Evolutionary conservation across 37 sponge, comb jelly and placozoan species (phyloP), one percentile per base, ranked within the genome.

Genomic region (Ephydatia muelleri): DNA sequence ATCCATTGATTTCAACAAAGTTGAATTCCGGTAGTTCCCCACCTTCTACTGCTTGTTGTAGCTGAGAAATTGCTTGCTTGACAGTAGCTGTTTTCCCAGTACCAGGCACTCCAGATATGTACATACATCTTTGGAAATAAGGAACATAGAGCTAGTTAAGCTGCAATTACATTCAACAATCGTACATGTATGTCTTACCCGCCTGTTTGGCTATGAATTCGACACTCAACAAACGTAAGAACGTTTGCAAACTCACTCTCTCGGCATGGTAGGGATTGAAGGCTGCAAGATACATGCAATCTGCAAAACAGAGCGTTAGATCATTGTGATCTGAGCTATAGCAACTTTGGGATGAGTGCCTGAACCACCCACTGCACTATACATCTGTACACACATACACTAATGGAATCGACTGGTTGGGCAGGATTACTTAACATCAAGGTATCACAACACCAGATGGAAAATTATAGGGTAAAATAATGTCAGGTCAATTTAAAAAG

Each of bases 71-170:
- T 32, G 91, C 97, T 66, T 93, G 95, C 13, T 70, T 86, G 31
- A 96, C 92, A n/a, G 99, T 98, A 2, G 99, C 99, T 0, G 99
- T 98, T 89, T 98, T 98, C 2, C 99, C 99, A 37, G 95, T 92
- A 2, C 97, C 97, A 28, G 97, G 97, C 13, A 97, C 93, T 25
- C 97, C 97, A 38, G 93, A 92, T 37, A 97, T 95, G 84, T 97
- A 97, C 87, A 97, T 86, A 70, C 97, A 97, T 0, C 96, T 95
- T 28, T 28, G 31, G 16, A 66, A 19, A 21, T 21, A 29, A n/a
- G 29, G 4, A 43, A 77, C 49, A 43, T 6, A 5, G 22, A 13
- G 77, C 40, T 34, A n/a, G 38, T 29, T 75, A 3, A 34, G 21
- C 21, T 21, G 21, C 67, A 81, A 38, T 83, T 38, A 83, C 29